Evolutionary conservation across 1,140 invertebrate species (phyloP), one percentile per base, ranked within the genome.

Genomic region (Leucophenga varia): DNA sequence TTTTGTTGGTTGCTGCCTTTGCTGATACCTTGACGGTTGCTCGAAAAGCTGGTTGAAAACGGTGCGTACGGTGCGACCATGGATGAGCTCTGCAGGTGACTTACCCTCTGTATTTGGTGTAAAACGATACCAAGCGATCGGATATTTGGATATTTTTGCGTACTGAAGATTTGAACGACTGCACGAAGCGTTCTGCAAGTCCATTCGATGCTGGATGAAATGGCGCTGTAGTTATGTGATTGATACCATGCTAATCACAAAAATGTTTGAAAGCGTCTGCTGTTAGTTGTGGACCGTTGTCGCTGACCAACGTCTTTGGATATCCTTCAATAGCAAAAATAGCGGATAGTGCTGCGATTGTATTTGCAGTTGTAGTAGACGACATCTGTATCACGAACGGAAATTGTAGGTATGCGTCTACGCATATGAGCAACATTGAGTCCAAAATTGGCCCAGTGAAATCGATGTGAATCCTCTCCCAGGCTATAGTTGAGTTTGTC

Each of bases 161-260:
- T 5, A 47, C 22, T 5, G 40, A 32, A 3, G 25, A 35, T 21
- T 51, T 51, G 21, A 44, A 47, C 16, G 52, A 32, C 10, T 43
- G 28, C 2, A 48, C 49, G 20, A 52, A 56, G 4, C 54, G 65
- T 54, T 72, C 61, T 10, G 63, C 61, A 16, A 57, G 55, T n/a
- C 59, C 61, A 51, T 74, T 76, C 2, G 59, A 61, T 2, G 43
- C 60, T 16, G 65, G 60, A 53, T 67, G 56, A 47, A 48, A 57
- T 13, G 42, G 30, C 7, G 45, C 42, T 25, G 43, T 57, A 28
- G 39, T 60, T 17, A 44, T 54, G 32, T 61, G 49, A 9, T 49
- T 39, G 19, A 68, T 64, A 1, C 54, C 57, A 54, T 37, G 17
- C 16, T 18, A 2, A 8, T 17, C 19, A 46, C 46, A 50, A 52